Percentiles rank a stretch among this genome's conserved stretches.
phyloP scores from a whole-genome alignment of 2,113 vertebrate genomes.

The Megaceryle torquata region DNA sequence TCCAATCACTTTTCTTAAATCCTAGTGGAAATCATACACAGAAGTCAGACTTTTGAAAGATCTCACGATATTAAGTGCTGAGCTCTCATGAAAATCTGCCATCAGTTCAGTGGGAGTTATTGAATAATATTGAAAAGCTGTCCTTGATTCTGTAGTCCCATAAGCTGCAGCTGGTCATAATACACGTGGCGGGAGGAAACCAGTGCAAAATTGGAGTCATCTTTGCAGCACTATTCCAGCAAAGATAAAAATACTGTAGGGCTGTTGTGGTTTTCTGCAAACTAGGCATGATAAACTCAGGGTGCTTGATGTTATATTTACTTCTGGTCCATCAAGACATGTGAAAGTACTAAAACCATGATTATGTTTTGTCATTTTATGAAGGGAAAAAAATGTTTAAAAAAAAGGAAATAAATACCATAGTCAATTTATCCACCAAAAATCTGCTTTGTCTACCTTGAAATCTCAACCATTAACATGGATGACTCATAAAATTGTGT shows the following conservation, averaged over 20 bases:
- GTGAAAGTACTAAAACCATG: neutral
- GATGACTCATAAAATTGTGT: neutral
- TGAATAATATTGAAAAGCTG: neutral
- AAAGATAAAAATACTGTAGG: neutral
- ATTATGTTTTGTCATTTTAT: neutral
- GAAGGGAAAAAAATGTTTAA: neutral
- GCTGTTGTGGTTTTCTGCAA: neutral
- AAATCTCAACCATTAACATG: neutral
- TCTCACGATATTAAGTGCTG: neutral
- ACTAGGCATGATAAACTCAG: neutral
- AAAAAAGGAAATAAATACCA: neutral
- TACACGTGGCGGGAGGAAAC: neutral
- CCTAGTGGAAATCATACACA: neutral
- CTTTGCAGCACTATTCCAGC: neutral
- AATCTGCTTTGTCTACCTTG: neutral
- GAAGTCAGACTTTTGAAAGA: neutral
- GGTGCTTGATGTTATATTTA: neutral
- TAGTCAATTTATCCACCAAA: neutral
- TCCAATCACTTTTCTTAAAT: neutral
- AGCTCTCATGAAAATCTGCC: neutral
- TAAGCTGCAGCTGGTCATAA: neutral
- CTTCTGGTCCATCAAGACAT: neutral
- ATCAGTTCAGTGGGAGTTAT: neutral
- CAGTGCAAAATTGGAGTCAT: neutral
- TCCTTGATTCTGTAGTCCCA: neutral